Evolutionary conservation across 2,797 vertebrate genomes (phyloP), one percentile per base, ranked within the genome.

Genomic region (Remorina albescens): DNA sequence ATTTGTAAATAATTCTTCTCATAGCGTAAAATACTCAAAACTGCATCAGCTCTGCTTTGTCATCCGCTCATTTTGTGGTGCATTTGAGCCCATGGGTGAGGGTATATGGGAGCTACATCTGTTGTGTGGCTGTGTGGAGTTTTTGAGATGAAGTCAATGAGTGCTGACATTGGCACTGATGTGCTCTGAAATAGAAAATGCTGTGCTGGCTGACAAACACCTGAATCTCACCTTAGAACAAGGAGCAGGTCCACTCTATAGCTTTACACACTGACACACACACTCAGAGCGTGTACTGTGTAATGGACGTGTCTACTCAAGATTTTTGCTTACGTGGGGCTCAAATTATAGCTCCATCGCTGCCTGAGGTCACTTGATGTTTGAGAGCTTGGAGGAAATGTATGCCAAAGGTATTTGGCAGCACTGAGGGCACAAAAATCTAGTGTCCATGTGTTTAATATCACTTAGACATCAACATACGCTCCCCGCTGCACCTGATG

Each of bases 151-250:
- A 90, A 79, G 84, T 75, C 57, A 42, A 88, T 77, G 76, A 88
- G 62, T 79, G 78, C 74, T 89, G 91, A 88, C 91, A 84, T 91
- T 88, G 90, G 76, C 89, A 90, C 67, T 88, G 88, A 91, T 72
- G 89, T 78, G 91, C 67, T 91, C 81, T 91, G 87, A 89, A 86
- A 85, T 71, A 76, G 88, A 90, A 92, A 89, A 88, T 63, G 67
- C 72, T 78, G 69, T 34, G 55, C 2, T 2, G 78, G 78, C 74
- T 81, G 82, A 86, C 80, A 83, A 84, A 88, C 81, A 87, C 85
- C 83, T 70, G 82, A 86, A 76, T 86, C 73, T 88, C 78, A 85
- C 83, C 71, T 83, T 30, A 76, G 64, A 89, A 80, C 0, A 1
- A 50, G 42, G 50, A 70, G 72, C 81, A 53, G 59, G 67, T 76